A percentile compares a stretch with the other conserved stretches of the same genome.
phyloP scores from a whole-genome alignment of 2,113 vertebrate genomes.

The Aptenodytes patagonicus region DNA sequence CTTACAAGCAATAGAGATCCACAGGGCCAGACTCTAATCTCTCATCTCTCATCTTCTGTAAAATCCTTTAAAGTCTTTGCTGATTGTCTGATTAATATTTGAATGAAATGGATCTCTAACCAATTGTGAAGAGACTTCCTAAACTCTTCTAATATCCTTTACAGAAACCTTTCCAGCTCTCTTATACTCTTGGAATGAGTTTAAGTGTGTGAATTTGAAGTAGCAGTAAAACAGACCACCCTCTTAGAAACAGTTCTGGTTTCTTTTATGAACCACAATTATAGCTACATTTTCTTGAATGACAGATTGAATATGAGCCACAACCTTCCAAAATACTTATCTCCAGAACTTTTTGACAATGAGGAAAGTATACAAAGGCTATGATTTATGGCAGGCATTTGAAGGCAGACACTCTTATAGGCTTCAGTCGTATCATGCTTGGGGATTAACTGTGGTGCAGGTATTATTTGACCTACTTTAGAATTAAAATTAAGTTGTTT shows the following conservation, averaged over 20 bases:
- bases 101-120: neutral
- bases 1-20: neutral
- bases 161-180: neutral
- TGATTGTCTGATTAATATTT: neutral
- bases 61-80: neutral
- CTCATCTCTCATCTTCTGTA: neutral
- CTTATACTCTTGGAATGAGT: neutral
- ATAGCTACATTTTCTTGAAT: neutral
- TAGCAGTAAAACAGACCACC: neutral
- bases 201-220: neutral
- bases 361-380: neutral
- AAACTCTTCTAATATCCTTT: neutral
- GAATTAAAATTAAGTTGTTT: neutral
- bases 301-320: neutral
- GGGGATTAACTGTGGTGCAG: neutral
- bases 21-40: neutral
- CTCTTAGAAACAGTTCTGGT: neutral
- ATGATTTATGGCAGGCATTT: neutral
- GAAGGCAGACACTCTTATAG: neutral
- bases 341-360: neutral
- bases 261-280: neutral
- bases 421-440: neutral
- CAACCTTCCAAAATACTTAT: neutral
- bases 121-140: neutral
- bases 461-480: neutral